Evolutionary conservation across 2,888 invertebrate species (phyloP).

Genomic region (Clusia tigrina): DNA sequence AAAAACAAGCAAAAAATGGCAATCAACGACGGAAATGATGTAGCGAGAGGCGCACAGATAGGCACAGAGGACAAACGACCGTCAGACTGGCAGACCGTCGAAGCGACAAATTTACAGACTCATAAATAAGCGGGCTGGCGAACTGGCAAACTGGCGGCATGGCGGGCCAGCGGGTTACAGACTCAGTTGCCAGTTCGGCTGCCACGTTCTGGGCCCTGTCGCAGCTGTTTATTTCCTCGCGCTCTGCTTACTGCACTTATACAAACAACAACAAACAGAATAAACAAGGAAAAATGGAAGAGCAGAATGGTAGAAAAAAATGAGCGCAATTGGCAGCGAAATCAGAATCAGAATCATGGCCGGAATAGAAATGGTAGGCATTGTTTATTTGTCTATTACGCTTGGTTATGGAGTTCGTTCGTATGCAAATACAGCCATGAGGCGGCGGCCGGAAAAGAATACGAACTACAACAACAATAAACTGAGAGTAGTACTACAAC

Average conservation of each 20-base stretch:
- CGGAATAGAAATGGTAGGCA: background rate
- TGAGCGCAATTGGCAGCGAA: background rate
- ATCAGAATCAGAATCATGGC: background rate
- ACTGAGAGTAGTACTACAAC: background rate
- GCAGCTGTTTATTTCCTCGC: background rate
- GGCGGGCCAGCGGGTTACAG: no score
- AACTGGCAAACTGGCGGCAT: background rate
- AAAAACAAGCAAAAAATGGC: background rate
- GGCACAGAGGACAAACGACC: background rate
- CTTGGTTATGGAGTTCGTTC: slow-evolving; percentile 1
- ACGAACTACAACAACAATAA: slow-evolving; percentile 2
- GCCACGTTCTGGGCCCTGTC: background rate
- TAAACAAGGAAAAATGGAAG: background rate
- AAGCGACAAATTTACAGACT: no score
- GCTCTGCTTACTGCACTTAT: background rate
- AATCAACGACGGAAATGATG: background rate
- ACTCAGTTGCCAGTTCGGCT: background rate
- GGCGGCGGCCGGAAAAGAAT: background rate
- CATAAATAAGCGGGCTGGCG: background rate
- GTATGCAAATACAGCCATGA: background rate
- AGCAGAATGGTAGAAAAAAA: background rate
- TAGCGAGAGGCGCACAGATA: background rate
- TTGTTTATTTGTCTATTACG: slow-evolving; percentile 6
- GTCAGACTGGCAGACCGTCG: no score
- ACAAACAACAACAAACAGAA: background rate